Base-by-base conservation (phyloP, 37 sponge, comb jelly and placozoan genomes). In the Trichoplax adhaerens region DNA sequence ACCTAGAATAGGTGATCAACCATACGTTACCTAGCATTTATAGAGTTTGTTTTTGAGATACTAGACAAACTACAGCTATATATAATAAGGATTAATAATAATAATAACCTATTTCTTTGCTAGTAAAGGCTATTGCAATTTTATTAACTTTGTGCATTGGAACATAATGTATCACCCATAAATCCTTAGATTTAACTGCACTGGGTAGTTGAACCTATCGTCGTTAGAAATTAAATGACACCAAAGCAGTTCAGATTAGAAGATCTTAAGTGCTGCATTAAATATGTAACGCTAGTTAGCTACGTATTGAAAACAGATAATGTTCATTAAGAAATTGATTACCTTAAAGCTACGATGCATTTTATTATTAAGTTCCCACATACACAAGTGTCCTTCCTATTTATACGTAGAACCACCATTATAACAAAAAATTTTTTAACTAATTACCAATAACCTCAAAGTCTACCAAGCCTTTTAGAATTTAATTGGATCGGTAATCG, bases 41-140 rank as follows among this genome's bases (percentile, higher is more conserved):
- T 29, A 29, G 29, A 29, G 29, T 29, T 29, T 29, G 29, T 29
- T 29, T 29, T 29, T 29, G 29, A 29, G 29, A 29, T 29, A 29
- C 29, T 29, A 29, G 29, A 29, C 29, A 29, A 29, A 29, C 29
- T 29, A 29, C 29, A 29, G 29, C 29, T 29, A 29, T 29, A 29
- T 29, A 29, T 29, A 5, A 52, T 52, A 65, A 65, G 6, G 48
- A 4, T 52, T 7, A 65, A 51, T 4, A 65, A 6, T 5, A 12
- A 8, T 3, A 72, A 61, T 72, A 29, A 74, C 75, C 65, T 50
- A 74, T 74, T 74, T 74, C 75, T 64, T 74, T 74, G 75, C 75
- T 74, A 46, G 75, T 74, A 56, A 65, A 65, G 6, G 75, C 75
- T 12, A 74, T 55, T 4, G 75, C 75, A 48, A 74, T 74, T 48